Evolutionary conservation across 92 coral and sea anemone species (phyloP), one percentile per base, ranked within the genome.

Genomic region (Muricea muricata): DNA sequence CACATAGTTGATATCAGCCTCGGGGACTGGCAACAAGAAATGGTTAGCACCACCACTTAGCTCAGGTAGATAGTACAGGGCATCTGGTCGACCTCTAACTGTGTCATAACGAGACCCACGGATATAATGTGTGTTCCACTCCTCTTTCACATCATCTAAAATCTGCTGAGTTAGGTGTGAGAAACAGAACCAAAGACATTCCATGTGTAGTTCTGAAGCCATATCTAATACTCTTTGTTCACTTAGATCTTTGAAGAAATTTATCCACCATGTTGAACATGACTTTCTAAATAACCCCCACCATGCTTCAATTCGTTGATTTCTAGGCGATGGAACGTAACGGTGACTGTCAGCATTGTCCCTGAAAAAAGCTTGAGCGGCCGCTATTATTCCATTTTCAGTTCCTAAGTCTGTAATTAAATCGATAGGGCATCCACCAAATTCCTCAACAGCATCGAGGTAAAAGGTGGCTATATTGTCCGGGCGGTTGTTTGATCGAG

Each of bases 121-220:
- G 46, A 87, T 87, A n/a, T 90, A 90, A 79, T 83, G 93, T 33
- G 89, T 84, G 79, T 91, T 91, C 93, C 93, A 91, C 48, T 91
- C 89, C 57, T 83, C 84, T 84, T 90, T 91, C 17, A 91, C 84
- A 66, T 84, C 87, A 52, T 87, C 28, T 31, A 91, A 74, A 41
- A 73, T 58, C 67, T 47, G 73, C 79, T 79, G 87, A 28, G 84
- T 78, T 47, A 87, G 37, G 15, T 71, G 75, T 41, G 91, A 75
- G 50, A 90, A 90, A 78, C 91, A 77, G 80, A 91, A 91, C 91
- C 88, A 90, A 23, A 87, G 80, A 79, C 93, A 91, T 79, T 87
- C 89, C 84, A 83, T 78, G 50, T 87, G 75, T 78, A 91, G 37
- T 78, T 75, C 82, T 31, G 71, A 81, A 21, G 87, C 52, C 6